These are phyloP conservation scores for Macrosiphum euphorbiae DNA, from an alignment of 2,888 invertebrate genomes.

Conservation along the genomic window DNA sequence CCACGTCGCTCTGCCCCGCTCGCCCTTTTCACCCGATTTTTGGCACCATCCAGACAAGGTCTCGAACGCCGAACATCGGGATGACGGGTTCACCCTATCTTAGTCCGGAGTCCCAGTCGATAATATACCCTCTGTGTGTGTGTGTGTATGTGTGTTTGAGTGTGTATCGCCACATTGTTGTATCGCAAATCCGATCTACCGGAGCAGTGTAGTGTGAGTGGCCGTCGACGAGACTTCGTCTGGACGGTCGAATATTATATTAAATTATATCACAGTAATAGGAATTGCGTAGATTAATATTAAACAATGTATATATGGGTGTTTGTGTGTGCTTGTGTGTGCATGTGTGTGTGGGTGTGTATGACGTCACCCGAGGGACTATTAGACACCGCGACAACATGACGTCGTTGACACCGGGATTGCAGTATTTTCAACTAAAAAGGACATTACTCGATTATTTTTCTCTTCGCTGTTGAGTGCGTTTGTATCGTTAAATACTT, in stretches of 20 bases:
- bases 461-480: background rate
- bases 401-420: background rate
- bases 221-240: background rate
- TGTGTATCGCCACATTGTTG: background rate
- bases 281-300: background rate
- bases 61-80: background rate
- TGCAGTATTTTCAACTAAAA: background rate
- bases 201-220: background rate
- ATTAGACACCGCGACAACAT: background rate
- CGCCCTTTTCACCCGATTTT: background rate
- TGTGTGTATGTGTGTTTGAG: background rate
- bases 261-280: background rate
- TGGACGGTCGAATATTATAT: background rate
- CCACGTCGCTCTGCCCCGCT: background rate
- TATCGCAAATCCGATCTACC: background rate
- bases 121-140: background rate
- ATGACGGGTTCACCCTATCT: background rate
- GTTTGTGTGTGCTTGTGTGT: background rate
- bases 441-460: background rate
- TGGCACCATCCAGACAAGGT: constrained; percentile 38
- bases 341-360: background rate
- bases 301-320: too few species aligned
- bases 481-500: background rate
- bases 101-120: background rate
- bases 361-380: background rate